These are phyloP conservation scores for Polypterus senegalus DNA, from an alignment of 2,113 vertebrate genomes.

Conservation along the genomic window DNA sequence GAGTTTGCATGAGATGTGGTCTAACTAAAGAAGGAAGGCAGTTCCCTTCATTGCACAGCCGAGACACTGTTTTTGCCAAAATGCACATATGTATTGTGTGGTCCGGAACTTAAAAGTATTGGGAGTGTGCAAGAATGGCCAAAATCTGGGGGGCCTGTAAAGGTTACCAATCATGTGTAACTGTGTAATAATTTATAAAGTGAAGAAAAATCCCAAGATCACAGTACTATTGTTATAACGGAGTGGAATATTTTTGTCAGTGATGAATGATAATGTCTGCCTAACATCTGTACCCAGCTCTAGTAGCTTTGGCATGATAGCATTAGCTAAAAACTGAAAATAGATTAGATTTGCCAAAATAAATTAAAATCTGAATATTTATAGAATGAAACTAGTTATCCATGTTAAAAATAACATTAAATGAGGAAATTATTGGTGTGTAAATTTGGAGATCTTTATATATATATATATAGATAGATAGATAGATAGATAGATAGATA, in stretches of 20 bases:
- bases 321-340: no score
- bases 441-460: no score
- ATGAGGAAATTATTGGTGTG: no score
- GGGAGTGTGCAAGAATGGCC: not conserved
- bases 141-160: constrained; percentile 18
- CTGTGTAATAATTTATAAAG: constrained; percentile 31
- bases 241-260: constrained; percentile 39
- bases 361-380: no score
- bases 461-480: no score
- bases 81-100: constrained; percentile 35
- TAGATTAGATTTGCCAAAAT: no score
- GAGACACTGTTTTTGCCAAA: constrained; percentile 30
- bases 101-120: constrained; percentile 33
- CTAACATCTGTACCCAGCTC: not conserved
- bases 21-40: constrained; percentile 24
- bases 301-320: no score
- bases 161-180: constrained; percentile 43
- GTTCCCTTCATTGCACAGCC: constrained; percentile 24
- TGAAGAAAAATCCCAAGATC: constrained; percentile 41
- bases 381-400: no score
- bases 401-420: no score
- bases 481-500: no score
- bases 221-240: constrained; percentile 40
- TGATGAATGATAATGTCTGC: constrained; percentile 15
- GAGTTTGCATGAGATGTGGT: constrained; percentile 16